phyloP scores from a whole-genome alignment of 1,140 invertebrate species.

The Brachionus rubens region DNA sequence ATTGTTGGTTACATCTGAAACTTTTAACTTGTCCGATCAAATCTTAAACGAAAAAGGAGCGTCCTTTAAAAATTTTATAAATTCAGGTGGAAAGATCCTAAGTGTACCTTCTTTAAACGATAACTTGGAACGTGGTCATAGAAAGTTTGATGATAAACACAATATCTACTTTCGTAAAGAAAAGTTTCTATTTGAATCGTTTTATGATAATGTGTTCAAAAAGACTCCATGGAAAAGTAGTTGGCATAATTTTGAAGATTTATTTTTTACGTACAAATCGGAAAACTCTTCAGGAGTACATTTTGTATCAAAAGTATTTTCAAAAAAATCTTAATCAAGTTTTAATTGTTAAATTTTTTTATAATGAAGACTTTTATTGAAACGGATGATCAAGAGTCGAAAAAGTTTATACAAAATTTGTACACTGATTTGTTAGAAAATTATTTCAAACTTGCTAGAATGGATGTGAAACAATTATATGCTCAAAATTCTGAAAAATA shows the following conservation, averaged over 20 bases:
- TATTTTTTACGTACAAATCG: not conserved
- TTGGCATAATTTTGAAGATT: not conserved
- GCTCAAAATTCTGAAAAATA: not conserved
- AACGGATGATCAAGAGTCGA: not conserved
- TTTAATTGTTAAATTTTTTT: not conserved
- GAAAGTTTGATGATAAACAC: not conserved
- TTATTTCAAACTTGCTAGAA: not conserved
- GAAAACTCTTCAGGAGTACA: not conserved
- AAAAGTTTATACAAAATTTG: not conserved
- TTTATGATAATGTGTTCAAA: not conserved
- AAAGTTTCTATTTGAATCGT: slow-evolving; percentile 14
- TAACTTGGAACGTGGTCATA: not conserved
- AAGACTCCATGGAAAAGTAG: not conserved
- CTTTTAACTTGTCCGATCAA: not conserved
- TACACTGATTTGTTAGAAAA: not conserved
- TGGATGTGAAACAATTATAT: not conserved
- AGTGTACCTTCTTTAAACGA: slow-evolving; percentile 16
- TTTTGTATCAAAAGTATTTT: slow-evolving; percentile 16
- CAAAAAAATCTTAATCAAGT: not conserved
- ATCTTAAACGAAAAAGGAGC: not conserved
- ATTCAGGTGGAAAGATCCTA: slow-evolving; percentile 4
- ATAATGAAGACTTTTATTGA: slow-evolving; percentile 9
- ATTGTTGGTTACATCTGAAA: not conserved
- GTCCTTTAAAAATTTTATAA: not conserved
- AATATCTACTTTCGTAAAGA: not conserved